Base-by-base conservation (phyloP, 2,888 invertebrate genomes). In the Caenorhabditis sp. region DNA sequence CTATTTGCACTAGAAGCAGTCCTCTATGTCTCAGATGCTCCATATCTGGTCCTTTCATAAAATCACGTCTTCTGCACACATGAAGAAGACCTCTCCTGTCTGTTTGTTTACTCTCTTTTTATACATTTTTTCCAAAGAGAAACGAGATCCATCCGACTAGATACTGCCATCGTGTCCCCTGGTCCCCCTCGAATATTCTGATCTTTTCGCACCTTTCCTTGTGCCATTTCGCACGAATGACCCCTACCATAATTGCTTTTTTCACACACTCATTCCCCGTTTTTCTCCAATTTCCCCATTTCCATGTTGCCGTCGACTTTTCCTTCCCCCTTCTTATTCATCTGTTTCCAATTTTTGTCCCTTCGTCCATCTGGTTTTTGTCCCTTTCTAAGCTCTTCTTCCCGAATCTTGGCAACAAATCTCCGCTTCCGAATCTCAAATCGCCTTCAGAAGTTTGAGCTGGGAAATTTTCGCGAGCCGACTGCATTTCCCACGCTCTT, bases 131-230 rank as follows among this genome's bases (percentile, higher is more conserved):
- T 51, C 32, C 1, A 6, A 2, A 47, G 20, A 18, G 13, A n/a
- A n/a, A n/a, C n/a, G n/a, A n/a, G n/a, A n/a, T n/a, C n/a, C n/a
- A n/a, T n/a, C n/a, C n/a, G n/a, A n/a, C n/a, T n/a, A n/a, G n/a
- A n/a, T n/a, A n/a, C n/a, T n/a, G n/a, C n/a, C n/a, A n/a, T n/a
- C n/a, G n/a, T n/a, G n/a, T n/a, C n/a, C 32, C 8, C 50, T 40
- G 26, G 44, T 37, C 13, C 35, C 47, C 53, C n/a, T 26, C 24
- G n/a, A 35, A 50, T 55, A 40, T 56, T 55, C 65, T 44, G 32
- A 44, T 50, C 20, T 47, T 26, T 55, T 62, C 64, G 3, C 50
- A 51, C 58, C 44, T 56, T 55, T 64, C 20, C 58, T 26, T 47
- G 32, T 71, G 18, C 26, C 65, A 50, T 56, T 50, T 60, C 58